A percentile compares a stretch with the other conserved stretches of the same genome.
Evolutionary conservation across 2,797 vertebrate species (phyloP).

Genomic region (Mallotus villosus): DNA sequence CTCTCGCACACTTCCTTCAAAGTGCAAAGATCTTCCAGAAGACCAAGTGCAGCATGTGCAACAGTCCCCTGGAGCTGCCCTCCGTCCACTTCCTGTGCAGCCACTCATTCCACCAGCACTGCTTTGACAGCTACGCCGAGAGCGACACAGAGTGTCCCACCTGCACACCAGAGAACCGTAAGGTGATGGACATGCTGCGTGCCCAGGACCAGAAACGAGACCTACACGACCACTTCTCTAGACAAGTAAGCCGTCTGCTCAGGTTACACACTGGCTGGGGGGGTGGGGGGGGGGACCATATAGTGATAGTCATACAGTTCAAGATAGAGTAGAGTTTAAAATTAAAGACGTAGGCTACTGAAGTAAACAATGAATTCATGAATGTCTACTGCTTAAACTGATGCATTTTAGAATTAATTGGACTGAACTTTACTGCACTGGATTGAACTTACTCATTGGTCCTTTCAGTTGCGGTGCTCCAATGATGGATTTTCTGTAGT

Average conservation of each 20-base stretch:
- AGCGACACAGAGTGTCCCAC: slow-evolving; percentile 94
- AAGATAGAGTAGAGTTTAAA: background rate
- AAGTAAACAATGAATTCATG: background rate
- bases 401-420: background rate
- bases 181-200: slow-evolving; percentile 97
- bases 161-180: slow-evolving; percentile 93
- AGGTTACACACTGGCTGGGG: background rate
- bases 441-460: background rate
- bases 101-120: slow-evolving; percentile 98
- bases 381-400: background rate
- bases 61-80: slow-evolving; percentile 92
- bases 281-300: too few species aligned
- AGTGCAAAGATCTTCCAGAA: slow-evolving; percentile 99
- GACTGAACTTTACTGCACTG: too few species aligned
- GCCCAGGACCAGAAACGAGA: slow-evolving; percentile 96
- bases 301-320: background rate
- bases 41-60: slow-evolving; percentile 99
- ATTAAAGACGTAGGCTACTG: background rate
- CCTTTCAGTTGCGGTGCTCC: slow-evolving; percentile 84
- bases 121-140: slow-evolving; percentile 97
- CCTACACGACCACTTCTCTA: slow-evolving; percentile 92
- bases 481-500: slow-evolving; percentile 95
- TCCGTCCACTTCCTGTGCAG: slow-evolving; percentile 96
- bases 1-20: background rate
- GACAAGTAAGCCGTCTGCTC: slow-evolving; percentile 78